Percentiles rank a stretch among this genome's conserved stretches.
phyloP scores from a whole-genome alignment of 2,113 vertebrate species.

The Drymodes brunneopygia region DNA sequence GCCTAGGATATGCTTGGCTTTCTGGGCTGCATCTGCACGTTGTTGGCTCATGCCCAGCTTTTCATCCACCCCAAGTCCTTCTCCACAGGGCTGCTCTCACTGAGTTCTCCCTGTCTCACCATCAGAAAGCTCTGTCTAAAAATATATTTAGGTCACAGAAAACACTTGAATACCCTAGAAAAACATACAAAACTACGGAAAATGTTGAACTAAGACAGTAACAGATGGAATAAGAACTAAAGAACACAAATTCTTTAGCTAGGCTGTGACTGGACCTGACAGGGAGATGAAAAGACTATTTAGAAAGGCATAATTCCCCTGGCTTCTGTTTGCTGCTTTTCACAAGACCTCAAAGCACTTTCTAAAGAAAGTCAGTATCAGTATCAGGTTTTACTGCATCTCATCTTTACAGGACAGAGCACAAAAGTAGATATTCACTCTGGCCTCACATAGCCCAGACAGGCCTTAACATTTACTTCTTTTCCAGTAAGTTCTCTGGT shows the following conservation, averaged over 20 bases:
- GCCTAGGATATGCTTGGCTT: not conserved
- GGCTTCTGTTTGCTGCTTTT: not conserved
- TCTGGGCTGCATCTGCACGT: not conserved
- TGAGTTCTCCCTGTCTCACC: not conserved
- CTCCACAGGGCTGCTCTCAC: not conserved
- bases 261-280: not conserved
- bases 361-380: not conserved
- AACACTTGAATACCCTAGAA: not conserved
- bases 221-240: not conserved
- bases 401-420: not conserved
- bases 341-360: not conserved
- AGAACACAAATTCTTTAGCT: not conserved
- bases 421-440: not conserved
- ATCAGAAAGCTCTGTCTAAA: not conserved
- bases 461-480: not conserved
- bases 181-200: not conserved
- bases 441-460: not conserved
- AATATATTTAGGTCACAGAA: not conserved
- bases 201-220: not conserved
- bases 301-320: not conserved
- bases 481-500: not conserved
- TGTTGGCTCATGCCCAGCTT: not conserved
- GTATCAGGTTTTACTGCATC: not conserved
- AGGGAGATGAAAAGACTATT: not conserved
- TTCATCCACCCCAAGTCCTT: not conserved